Evolutionary conservation across 2,888 invertebrate genomes (phyloP), one percentile per base, ranked within the genome.

Genomic region (Hemithea aestivaria): DNA sequence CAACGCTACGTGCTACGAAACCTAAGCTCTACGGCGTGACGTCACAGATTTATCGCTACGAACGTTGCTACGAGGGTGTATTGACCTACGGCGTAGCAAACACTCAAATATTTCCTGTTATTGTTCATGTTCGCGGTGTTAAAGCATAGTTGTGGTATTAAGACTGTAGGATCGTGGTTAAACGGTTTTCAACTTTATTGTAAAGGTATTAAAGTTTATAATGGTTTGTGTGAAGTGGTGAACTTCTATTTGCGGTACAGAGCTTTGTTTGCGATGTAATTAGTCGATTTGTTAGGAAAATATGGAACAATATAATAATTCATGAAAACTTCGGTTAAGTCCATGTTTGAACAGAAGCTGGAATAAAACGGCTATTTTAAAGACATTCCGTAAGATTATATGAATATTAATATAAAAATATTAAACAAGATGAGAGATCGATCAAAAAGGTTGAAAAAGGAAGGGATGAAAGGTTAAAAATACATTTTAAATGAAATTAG

Each of bases 11-110:
- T 43, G 63, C 57, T 60, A 56, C 44, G 50, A 48, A 39, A 48
- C 53, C 57, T 58, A 59, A 40, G 42, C 35, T 48, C 57, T 58
- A 54, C 56, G 46, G 51, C 48, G 41, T 60, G 66, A 66, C 63
- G 62, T 66, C 71, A 69, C 58, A 63, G 68, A 70, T 72, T 69
- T 72, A 69, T 58, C 45, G 60, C 59, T 61, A 40, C 37, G 20
- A 31, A 62, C 58, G 48, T 39, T 39, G 51, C 58, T 47, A 53
- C 56, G 49, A 54, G 51, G 54, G 64, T 60, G 59, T 59, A 60
- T 61, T 53, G 61, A 60, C 65, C 65, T 50, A 47, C 25, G 32
- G 38, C 52, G 48, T 41, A 45, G 35, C 45, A 35, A 16, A 16
- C 16, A 16, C 16, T 16, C 3, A 16, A 16, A 16, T 16, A 16